Percentiles rank a stretch among this genome's conserved stretches.
These are phyloP conservation scores for Colistium nudipinnis DNA, from an alignment of 2,113 vertebrate genomes.

Conservation along the genomic window DNA sequence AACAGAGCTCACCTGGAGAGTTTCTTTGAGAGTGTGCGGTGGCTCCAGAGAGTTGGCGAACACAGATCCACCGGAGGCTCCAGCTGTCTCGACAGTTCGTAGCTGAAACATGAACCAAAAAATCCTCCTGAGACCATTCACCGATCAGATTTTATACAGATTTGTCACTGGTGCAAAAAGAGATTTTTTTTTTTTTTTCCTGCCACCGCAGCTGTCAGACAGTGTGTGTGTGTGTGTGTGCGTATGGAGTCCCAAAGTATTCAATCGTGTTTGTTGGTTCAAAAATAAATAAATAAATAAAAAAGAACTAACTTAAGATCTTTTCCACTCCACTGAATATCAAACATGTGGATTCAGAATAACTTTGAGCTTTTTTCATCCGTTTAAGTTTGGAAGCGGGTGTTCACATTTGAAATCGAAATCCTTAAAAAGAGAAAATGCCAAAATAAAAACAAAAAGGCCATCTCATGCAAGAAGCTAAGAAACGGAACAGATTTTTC, in stretches of 20 bases:
- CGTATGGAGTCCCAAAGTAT: not conserved
- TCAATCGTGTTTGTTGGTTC: no score
- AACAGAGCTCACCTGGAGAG: conserved; percentile 85
- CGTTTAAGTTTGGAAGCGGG: no score
- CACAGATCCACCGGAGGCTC: conserved; percentile 88
- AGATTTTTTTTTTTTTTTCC: not conserved
- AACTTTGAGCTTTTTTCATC: no score
- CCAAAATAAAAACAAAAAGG: no score
- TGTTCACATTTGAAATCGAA: no score
- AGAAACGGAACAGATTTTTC: no score
- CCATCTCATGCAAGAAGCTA: no score
- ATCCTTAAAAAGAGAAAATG: no score
- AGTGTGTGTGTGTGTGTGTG: no score
- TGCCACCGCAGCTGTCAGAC: not conserved
- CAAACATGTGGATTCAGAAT: no score
- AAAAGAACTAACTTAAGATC: no score
- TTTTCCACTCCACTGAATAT: no score
- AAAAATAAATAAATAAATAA: not conserved
- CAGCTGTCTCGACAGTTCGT: conserved; percentile 84
- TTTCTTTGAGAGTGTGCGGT: conserved; percentile 84
- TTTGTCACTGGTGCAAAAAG: not conserved
- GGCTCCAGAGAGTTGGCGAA: conserved; percentile 80
- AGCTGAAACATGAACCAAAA: conserved; percentile 73
- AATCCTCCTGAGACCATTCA: not conserved
- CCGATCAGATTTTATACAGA: not conserved